Base-by-base conservation (phyloP, 2,888 invertebrate species). In the Campoplex nolae region DNA sequence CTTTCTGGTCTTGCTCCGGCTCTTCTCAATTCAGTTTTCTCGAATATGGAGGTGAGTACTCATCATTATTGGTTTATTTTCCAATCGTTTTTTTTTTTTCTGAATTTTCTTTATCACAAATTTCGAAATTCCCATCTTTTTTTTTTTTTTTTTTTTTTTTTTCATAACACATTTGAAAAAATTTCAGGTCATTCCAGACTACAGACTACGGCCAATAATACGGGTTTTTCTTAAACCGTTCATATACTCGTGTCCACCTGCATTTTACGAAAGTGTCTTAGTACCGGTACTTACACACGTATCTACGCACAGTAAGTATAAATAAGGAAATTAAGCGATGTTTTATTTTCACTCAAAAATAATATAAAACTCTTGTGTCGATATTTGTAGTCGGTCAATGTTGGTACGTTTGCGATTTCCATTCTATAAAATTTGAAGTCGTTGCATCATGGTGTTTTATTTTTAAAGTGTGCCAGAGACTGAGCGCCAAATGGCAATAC, bases 181-280 rank as follows among this genome's bases (percentile, higher is more conserved):
- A 68, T 75, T 75, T 7, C 95, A 97, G 95, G 95, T 95, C 87
- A 96, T 98, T 93, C 98, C 98, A 58, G 98, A 98, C 94, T 97
- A 97, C 95, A 96, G 98, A 95, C 95, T 98, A 92, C 96, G 98
- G 82, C 97, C 97, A 3, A 96, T 98, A 71, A 97, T 98, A 89
- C 96, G 98, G 71, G 97, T 97, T 56, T 98, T 98, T 93, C 95
- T 98, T 90, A 98, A 98, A 92, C 97, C 98, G 32, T 97, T 98
- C 91, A 96, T 98, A 89, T 97, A 97, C 93, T 97, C 97, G 89
- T 99, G 98, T 93, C 98, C 98, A 79, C 97, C 97, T 62, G 96
- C 97, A 84, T 97, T 97, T 94, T 97, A 97, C 92, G 96, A 96
- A 81, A 95, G 95, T 88, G 97, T 98, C 54, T 95, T 98, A 65